Evolutionary conservation across 2,113 vertebrate species (phyloP), one percentile per base, ranked within the genome.

Genomic region (Crocuta crocuta): DNA sequence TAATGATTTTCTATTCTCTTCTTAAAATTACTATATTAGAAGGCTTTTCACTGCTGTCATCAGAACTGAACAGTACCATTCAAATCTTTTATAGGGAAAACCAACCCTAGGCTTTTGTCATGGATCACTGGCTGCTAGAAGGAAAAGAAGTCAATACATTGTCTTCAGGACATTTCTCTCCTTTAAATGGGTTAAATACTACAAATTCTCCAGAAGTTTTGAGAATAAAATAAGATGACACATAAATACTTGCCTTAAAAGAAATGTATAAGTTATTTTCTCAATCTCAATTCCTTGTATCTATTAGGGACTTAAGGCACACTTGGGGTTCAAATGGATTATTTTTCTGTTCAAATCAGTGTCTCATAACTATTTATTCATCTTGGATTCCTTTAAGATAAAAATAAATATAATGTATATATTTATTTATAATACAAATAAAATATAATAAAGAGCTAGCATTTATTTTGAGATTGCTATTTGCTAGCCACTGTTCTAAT

Each of bases 401-500:
- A 5, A 70, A 76, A 95, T 76, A 93, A 82, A 39, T 39, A 39
- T 39, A 39, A 39, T 39, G 39, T 39, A 39, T 39, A 39, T 39
- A 39, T 39, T 39, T 39, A 39, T 39, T 39, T 39, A 39, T 39
- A 39, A 39, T 39, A 39, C 39, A 39, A 39, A 39, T 39, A 86
- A 95, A 96, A 58, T 66, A 86, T 63, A 94, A 95, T 82, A 87
- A 90, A 83, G 24, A 92, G 92, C 70, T 88, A 96, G 83, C 35
- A 66, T 65, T 97, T 93, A 93, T 95, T 95, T 90, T 65, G n/a
- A 91, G 17, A 90, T 78, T 86, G 21, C 17, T 73, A 70, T 65
- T 95, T 90, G 31, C 45, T 80, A 81, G 9, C 11, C 79, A 66
- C 8, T 89, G 11, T 85, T 89, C 3, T 90, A 53, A 76, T 82